Conservation (phyloP, 2,797 vertebrate genomes). For the Simalia tracyae region DNA sequence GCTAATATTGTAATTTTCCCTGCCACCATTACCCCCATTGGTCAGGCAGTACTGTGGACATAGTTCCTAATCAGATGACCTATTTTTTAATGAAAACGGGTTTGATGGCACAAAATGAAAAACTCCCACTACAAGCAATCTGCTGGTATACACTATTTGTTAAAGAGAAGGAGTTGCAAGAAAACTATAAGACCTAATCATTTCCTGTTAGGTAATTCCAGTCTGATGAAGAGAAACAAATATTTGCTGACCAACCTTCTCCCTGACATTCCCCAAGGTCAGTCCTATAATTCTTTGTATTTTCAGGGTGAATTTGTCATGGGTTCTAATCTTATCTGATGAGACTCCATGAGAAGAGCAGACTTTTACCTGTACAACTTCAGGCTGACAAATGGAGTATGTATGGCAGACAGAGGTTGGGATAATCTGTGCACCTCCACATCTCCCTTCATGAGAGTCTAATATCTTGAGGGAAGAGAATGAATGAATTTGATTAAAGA, state of each 20-base stretch:
- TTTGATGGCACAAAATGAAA: not conserved
- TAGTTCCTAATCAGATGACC: not conserved
- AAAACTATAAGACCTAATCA: not conserved
- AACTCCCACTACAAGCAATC: not conserved
- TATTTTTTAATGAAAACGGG: not conserved
- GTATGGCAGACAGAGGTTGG: not conserved
- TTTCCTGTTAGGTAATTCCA: not conserved
- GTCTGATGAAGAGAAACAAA: not conserved
- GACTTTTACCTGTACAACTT: not conserved
- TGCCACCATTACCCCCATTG: not conserved
- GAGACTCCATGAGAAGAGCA: not conserved
- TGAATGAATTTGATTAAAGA: not conserved
- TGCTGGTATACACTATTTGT: not conserved
- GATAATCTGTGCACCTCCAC: not conserved
- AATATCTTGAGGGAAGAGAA: not conserved
- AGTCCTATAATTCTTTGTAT: not conserved
- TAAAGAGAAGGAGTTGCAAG: not conserved
- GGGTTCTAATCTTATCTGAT: not conserved
- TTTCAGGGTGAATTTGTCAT: not conserved
- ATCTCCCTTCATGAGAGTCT: not conserved
- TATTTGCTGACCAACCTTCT: not conserved
- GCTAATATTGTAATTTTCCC: not conserved
- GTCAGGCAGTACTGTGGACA: not conserved
- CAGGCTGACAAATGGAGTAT: not conserved
- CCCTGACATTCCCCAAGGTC: not conserved